Conservation (phyloP, 2,888 invertebrate genomes). For the Patella depressa region DNA sequence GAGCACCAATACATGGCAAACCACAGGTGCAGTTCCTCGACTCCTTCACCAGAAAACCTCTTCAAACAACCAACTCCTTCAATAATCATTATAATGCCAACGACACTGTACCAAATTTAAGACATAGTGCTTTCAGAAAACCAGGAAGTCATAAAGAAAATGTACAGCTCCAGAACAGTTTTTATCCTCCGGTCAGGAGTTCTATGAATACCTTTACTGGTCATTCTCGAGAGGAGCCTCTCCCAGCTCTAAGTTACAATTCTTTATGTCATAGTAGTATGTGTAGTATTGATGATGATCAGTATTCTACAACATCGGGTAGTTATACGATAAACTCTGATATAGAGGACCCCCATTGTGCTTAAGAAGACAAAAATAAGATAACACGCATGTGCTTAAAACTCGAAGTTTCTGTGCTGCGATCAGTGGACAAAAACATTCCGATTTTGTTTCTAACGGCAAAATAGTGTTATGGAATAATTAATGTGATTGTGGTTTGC, state of each 20-base stretch:
- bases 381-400: no score
- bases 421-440: no score
- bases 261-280: constrained; percentile 4
- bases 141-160: neutral
- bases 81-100: neutral
- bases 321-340: constrained; percentile 6
- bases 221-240: neutral
- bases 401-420: no score
- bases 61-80: neutral
- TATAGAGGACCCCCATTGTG: neutral
- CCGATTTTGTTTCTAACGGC: no score
- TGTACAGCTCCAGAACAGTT: neutral
- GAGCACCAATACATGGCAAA: neutral
- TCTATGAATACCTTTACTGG: neutral
- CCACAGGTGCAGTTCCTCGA: constrained; percentile 4
- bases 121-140: neutral
- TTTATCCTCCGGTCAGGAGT: neutral
- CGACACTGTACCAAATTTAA: neutral
- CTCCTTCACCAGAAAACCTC: neutral
- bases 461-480: no score
- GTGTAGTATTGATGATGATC: constrained; percentile 5
- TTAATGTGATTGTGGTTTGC: no score
- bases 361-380: neutral
- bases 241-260: neutral
- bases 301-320: constrained; percentile 1